Conservation (phyloP, 2,113 vertebrate species). For the Podiceps cristatus region DNA sequence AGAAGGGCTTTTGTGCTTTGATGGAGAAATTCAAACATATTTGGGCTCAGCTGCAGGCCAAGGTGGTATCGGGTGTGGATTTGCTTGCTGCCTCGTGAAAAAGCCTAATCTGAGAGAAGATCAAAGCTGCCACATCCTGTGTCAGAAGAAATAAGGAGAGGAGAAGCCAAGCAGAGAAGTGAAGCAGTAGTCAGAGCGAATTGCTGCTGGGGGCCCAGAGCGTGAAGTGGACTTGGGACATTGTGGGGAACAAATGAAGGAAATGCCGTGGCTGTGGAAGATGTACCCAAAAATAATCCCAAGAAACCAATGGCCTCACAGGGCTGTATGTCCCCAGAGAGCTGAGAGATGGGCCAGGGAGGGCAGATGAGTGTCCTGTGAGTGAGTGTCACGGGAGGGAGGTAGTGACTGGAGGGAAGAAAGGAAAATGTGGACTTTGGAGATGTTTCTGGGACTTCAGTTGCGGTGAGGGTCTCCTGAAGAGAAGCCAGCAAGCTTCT, state of each 20-base stretch:
- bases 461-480: neutral
- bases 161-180: neutral
- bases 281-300: fast-evolving
- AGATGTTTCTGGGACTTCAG: neutral
- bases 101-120: neutral
- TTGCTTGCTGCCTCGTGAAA: neutral
- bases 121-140: neutral
- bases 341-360: neutral
- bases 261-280: neutral
- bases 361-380: fast-evolving
- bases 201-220: neutral
- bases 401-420: neutral
- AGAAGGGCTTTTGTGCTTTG: neutral
- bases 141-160: neutral
- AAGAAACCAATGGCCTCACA: neutral
- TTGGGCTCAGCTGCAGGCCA: neutral
- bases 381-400: neutral
- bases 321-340: neutral
- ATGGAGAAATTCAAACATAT: neutral
- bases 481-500: neutral
- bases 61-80: neutral
- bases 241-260: neutral
- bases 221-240: fast-evolving
- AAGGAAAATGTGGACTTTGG: neutral
- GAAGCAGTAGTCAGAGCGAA: neutral